Base-by-base conservation (phyloP, 2,888 invertebrate genomes). In the Habroteleia sp. region DNA sequence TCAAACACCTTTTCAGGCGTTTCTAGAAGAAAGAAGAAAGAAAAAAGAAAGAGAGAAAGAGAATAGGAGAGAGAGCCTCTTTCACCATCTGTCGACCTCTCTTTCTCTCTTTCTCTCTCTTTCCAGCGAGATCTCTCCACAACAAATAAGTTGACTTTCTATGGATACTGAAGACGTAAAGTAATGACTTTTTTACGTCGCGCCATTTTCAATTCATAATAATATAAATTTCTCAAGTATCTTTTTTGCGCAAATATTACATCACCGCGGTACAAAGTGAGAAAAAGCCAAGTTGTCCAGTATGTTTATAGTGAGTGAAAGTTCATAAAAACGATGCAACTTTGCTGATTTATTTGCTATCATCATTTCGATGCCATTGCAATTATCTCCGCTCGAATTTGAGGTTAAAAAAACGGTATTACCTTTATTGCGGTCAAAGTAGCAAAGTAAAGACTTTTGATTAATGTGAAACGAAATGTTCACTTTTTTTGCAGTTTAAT, bases 141-240 rank as follows among this genome's bases (percentile, higher is more conserved):
- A n/a, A 52, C 54, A 65, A 72, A 72, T 37, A 58, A 46, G 50
- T 20, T 37, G 52, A 60, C 62, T 71, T 63, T 72, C 63, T 72
- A 63, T 56, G 29, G 63, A 48, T 31, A 29, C 17, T 25, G 48
- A 35, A 54, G 54, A 71, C 41, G 52, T 41, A 52, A 63, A 63
- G 60, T 52, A 72, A 62, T 48, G 54, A 54, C 31, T 41, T 72
- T 62, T 72, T 71, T 63, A 44, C 14, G 5, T 13, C 46, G 7
- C 41, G 62, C 20, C 46, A 56, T 72, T 71, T 71, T 71, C 54
- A 62, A 54, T 48, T 66, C 46, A 74, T 62, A 74, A 74, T 66
- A 62, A 17, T 62, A 50, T 54, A 35, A 62, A 66, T 66, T 74
- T 68, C 54, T 42, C 60, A 46, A 31, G 20, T 4, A 11, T 4